Evolutionary conservation across 2,888 invertebrate species (phyloP).

Genomic region (Ophion ellenae): DNA sequence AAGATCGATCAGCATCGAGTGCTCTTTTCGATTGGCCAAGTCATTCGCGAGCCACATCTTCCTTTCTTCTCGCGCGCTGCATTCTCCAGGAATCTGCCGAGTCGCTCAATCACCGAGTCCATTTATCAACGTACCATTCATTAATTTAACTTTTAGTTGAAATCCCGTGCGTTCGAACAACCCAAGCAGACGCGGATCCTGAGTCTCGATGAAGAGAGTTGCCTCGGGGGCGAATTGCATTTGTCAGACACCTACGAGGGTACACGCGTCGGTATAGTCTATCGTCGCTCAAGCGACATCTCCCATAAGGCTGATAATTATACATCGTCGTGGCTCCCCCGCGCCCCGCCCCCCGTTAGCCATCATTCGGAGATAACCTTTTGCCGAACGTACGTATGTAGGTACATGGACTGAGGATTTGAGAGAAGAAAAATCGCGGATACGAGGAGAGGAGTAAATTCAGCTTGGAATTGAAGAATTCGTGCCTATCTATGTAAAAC

Average conservation of each 20-base stretch:
- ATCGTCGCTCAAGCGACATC: constrained; percentile 22
- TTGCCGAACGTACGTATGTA: constrained; percentile 37
- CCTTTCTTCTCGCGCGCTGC: neutral
- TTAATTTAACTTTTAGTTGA: too few relatives aligned
- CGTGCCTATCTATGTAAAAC: neutral
- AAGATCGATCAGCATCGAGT: constrained; percentile 61
- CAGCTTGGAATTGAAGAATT: neutral
- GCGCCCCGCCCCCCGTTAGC: constrained; percentile 23
- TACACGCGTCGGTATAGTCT: neutral
- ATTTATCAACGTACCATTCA: too few relatives aligned
- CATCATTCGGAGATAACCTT: constrained; percentile 62
- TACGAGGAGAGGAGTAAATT: constrained; percentile 5
- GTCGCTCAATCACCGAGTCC: neutral
- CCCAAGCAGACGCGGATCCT: too few relatives aligned
- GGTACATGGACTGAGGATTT: neutral
- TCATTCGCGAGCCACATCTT: constrained; percentile 27
- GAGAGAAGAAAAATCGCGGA: neutral
- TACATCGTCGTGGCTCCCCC: constrained; percentile 30
- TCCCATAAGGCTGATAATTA: constrained; percentile 47
- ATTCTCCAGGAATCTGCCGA: constrained; percentile 15
- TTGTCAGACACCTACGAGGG: constrained; percentile 4
- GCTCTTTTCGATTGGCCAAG: constrained; percentile 21
- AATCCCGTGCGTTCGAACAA: neutral
- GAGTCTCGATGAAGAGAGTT: constrained; percentile 22
- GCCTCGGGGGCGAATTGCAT: neutral